Evolutionary conservation across 35 echinoderm and acorn worm species (phyloP).

Genomic region (Nesometra sesokonis): DNA sequence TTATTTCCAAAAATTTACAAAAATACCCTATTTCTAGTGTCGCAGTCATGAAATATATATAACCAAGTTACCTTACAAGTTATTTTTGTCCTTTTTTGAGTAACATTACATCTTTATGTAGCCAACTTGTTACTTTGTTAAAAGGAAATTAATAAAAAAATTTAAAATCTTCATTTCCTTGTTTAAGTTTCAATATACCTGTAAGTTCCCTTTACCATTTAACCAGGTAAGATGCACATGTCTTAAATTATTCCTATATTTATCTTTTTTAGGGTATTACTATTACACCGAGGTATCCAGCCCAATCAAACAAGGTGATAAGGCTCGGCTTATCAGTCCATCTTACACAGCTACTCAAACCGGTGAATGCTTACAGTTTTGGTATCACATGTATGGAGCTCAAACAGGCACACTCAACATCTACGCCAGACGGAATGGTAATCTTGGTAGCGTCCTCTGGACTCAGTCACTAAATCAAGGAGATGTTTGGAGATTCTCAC

Average conservation of each 20-base stretch:
- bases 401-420: not conserved
- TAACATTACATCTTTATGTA: too few relatives aligned
- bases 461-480: not conserved
- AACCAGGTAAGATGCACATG: too few relatives aligned
- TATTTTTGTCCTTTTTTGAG: too few relatives aligned
- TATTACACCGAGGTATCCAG: not conserved
- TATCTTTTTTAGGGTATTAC: not conserved
- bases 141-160: too few relatives aligned
- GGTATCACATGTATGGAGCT: constrained; percentile 8
- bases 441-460: not conserved
- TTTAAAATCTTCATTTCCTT: too few relatives aligned
- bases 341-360: not conserved
- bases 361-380: not conserved
- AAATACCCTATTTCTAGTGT: too few relatives aligned
- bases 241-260: not conserved
- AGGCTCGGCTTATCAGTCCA: not conserved
- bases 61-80: too few relatives aligned
- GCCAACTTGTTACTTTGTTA: too few relatives aligned
- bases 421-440: not conserved
- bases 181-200: too few relatives aligned
- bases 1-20: too few relatives aligned
- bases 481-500: not conserved
- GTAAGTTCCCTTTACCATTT: too few relatives aligned
- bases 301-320: not conserved
- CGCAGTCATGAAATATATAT: too few relatives aligned